These are phyloP conservation scores for Heliconius ethilla DNA, from an alignment of 2,888 invertebrate genomes.

Conservation along the genomic window DNA sequence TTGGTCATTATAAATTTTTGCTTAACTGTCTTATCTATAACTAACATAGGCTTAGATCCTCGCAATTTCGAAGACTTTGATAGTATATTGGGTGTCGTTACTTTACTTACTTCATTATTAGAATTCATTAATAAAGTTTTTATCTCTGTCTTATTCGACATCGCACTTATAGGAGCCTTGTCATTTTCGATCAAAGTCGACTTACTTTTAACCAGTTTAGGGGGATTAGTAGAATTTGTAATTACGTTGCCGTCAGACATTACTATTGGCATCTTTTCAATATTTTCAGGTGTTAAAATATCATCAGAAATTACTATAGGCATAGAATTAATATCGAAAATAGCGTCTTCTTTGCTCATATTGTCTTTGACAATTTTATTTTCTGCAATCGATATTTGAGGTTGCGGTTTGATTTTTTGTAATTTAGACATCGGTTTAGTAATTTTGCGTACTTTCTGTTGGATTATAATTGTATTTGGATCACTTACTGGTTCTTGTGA, in stretches of 20 bases:
- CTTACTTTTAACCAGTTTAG: conserved; percentile 66
- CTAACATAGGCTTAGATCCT: conserved; percentile 73
- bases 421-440: conserved; percentile 64
- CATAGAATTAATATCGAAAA: conserved; percentile 89
- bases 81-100: conserved; percentile 75
- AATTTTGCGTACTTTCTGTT: conserved; percentile 70
- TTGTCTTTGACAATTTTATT: conserved; percentile 49
- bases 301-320: conserved; percentile 88
- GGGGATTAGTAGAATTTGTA: conserved; percentile 59
- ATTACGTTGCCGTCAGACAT: conserved; percentile 75
- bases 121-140: conserved; percentile 73
- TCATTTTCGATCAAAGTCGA: conserved; percentile 60
- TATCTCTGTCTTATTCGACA: conserved; percentile 62
- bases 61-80: conserved; percentile 76
- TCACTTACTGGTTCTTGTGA: conserved; percentile 62
- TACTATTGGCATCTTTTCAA: conserved; percentile 86
- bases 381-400: conserved; percentile 58
- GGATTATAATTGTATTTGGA: conserved; percentile 68
- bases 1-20: conserved; percentile 77
- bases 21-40: conserved; percentile 76
- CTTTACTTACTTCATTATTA: conserved; percentile 62
- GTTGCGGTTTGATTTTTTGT: conserved; percentile 65
- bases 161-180: conserved; percentile 58
- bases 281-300: conserved; percentile 84
- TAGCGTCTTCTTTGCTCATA: conserved; percentile 64